phyloP scores from a whole-genome alignment of 2,113 vertebrate species.

The Ursus arctos region DNA sequence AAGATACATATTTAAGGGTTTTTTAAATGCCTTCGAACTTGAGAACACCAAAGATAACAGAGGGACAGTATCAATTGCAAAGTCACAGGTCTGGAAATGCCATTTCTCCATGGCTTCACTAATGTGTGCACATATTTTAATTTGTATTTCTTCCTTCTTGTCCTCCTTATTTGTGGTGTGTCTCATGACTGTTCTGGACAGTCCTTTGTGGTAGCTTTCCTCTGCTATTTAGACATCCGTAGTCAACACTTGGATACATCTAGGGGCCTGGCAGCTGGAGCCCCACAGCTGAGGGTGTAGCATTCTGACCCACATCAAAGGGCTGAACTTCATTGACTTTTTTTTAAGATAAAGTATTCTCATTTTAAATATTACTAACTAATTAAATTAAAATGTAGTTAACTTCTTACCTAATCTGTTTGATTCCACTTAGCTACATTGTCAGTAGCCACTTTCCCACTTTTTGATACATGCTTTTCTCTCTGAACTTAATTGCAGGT shows the following conservation, averaged over 20 bases:
- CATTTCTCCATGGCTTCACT: conserved; percentile 94
- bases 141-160: conserved; percentile 99
- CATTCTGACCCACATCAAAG: conserved; percentile 92
- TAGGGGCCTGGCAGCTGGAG: conserved; percentile 92
- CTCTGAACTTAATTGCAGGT: neutral
- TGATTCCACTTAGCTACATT: neutral
- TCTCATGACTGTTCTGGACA: conserved; percentile 99
- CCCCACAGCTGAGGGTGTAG: conserved; percentile 90
- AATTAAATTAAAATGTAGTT: neutral
- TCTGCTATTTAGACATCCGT: conserved; percentile 95
- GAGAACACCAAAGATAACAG: neutral
- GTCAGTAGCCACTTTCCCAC: neutral
- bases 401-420: neutral
- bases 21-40: conserved; percentile 7
- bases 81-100: conserved; percentile 81
- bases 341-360: conserved; percentile 63
- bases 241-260: conserved; percentile 93
- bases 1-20: neutral
- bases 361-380: conserved; percentile 60
- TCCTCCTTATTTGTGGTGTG: conserved; percentile 97
- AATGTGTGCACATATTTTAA: conserved; percentile 98
- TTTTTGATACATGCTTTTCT: neutral
- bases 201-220: conserved; percentile 98
- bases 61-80: neutral
- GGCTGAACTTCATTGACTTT: conserved; percentile 95